phyloP scores from a whole-genome alignment of 1,140 invertebrate species.

The Listronotus bonariensis region DNA sequence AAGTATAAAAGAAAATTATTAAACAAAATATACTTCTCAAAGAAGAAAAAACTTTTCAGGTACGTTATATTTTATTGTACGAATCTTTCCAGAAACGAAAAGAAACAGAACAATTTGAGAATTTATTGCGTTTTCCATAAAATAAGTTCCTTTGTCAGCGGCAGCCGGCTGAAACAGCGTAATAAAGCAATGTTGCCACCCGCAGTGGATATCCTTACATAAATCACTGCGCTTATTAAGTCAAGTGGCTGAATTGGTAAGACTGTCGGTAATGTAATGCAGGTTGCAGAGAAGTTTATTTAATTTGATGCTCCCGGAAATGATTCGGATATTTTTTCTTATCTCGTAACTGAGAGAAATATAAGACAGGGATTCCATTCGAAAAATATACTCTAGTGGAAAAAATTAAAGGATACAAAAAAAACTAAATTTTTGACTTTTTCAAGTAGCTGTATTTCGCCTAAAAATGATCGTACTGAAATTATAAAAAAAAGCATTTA shows the following conservation, averaged over 20 bases:
- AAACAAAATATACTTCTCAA: slow-evolving; percentile 38
- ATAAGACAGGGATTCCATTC: background rate
- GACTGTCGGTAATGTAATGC: slow-evolving; percentile 32
- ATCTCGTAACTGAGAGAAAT: background rate
- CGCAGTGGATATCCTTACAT: slow-evolving; percentile 36
- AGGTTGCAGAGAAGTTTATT: slow-evolving; percentile 7
- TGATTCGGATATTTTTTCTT: background rate
- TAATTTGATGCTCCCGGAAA: slow-evolving; percentile 19
- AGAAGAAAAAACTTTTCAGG: slow-evolving; percentile 28
- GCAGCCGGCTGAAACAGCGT: slow-evolving; percentile 19
- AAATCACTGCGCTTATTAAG: slow-evolving; percentile 37
- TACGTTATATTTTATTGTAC: slow-evolving; percentile 25
- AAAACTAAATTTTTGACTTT: no score
- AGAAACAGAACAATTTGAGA: slow-evolving; percentile 35
- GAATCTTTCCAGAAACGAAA: slow-evolving; percentile 19
- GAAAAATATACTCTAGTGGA: background rate
- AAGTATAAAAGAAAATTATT: slow-evolving; percentile 15
- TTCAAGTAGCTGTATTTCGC: no score
- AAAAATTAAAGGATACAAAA: no score
- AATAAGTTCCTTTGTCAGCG: slow-evolving; percentile 38
- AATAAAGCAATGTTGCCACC: slow-evolving; percentile 39
- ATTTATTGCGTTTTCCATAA: slow-evolving; percentile 40
- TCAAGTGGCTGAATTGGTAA: slow-evolving; percentile 37
- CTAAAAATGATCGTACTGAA: no score
- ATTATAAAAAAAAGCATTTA: no score